Conservation (phyloP, 2,888 invertebrate species). For the Andrena praecox region DNA sequence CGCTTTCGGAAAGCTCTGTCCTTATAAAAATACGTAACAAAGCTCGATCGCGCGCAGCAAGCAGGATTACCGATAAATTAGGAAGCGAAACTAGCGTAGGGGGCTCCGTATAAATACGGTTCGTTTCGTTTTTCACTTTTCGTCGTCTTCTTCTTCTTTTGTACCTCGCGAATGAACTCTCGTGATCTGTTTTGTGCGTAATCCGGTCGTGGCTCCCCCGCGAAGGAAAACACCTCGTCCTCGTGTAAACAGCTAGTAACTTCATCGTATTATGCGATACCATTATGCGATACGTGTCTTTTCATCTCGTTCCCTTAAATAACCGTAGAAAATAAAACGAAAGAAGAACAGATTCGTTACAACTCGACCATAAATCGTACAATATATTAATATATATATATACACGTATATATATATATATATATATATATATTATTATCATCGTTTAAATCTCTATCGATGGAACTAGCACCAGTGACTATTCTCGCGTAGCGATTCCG, state of each 20-base stretch:
- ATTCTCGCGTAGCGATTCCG: slow-evolving; percentile 41
- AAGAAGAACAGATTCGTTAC: slow-evolving; percentile 44
- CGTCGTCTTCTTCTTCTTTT: slow-evolving; percentile 13
- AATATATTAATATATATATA: neutral
- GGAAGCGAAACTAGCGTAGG: slow-evolving; percentile 77
- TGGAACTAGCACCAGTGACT: slow-evolving; percentile 70
- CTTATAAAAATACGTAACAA: slow-evolving; percentile 84
- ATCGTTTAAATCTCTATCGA: slow-evolving; percentile 32
- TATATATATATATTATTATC: slow-evolving; percentile 25
- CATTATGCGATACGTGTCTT: slow-evolving; percentile 28
- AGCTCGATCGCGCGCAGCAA: slow-evolving; percentile 80
- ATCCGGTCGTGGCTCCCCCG: slow-evolving; percentile 29
- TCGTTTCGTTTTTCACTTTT: slow-evolving; percentile 23
- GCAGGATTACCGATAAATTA: slow-evolving; percentile 77
- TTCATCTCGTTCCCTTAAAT: slow-evolving; percentile 13
- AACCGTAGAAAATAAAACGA: slow-evolving; percentile 39
- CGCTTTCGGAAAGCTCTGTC: slow-evolving; percentile 77
- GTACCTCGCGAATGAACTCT: slow-evolving; percentile 49
- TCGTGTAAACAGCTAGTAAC: slow-evolving; percentile 11
- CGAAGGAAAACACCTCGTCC: slow-evolving; percentile 15
- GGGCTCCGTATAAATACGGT: slow-evolving; percentile 42
- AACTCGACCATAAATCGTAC: slow-evolving; percentile 15
- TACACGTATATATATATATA: slow-evolving; percentile 25
- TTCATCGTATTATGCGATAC: slow-evolving; percentile 7
- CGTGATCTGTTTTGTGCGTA: slow-evolving; percentile 56